phyloP scores from a whole-genome alignment of 2,888 invertebrate genomes.

The Drosophila differens region DNA sequence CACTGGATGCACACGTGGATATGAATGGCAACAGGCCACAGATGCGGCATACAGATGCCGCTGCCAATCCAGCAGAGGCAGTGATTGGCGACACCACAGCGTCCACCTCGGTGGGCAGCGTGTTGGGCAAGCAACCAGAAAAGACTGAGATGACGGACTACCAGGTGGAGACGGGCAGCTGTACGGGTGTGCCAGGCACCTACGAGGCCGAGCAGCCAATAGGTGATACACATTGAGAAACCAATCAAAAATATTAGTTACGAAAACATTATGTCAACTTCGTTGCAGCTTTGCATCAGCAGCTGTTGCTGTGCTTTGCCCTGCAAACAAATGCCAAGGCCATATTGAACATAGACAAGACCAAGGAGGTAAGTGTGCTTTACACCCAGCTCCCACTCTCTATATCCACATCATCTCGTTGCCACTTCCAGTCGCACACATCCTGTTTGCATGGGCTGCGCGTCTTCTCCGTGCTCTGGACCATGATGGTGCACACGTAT shows the following conservation, averaged over 20 bases:
- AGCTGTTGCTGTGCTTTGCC: slow-evolving; percentile 90
- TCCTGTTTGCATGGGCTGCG: slow-evolving; percentile 92
- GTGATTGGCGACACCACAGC: slow-evolving; percentile 29
- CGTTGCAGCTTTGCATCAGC: slow-evolving; percentile 79
- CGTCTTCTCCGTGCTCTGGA: slow-evolving; percentile 92
- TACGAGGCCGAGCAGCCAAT: slow-evolving; percentile 80
- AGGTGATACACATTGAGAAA: slow-evolving; percentile 52
- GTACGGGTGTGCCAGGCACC: slow-evolving; percentile 63
- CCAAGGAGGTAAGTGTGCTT: slow-evolving; percentile 77
- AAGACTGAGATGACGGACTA: slow-evolving; percentile 74
- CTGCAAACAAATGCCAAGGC: slow-evolving; percentile 90
- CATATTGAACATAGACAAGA: slow-evolving; percentile 89
- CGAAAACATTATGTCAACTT: not conserved
- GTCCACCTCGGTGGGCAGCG: slow-evolving; percentile 39
- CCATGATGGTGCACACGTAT: slow-evolving; percentile 94
- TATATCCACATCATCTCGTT: not conserved
- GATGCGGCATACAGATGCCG: slow-evolving; percentile 23
- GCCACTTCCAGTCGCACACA: slow-evolving; percentile 88
- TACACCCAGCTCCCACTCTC: not conserved
- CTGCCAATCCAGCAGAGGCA: slow-evolving; percentile 14
- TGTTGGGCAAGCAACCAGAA: slow-evolving; percentile 29
- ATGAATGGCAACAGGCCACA: slow-evolving; percentile 76
- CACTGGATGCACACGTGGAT: slow-evolving; percentile 67
- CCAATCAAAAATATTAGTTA: not conserved
- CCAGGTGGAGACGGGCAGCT: slow-evolving; percentile 75